Base-by-base conservation (phyloP, 2,888 invertebrate species). In the Alloplasta piceator region DNA sequence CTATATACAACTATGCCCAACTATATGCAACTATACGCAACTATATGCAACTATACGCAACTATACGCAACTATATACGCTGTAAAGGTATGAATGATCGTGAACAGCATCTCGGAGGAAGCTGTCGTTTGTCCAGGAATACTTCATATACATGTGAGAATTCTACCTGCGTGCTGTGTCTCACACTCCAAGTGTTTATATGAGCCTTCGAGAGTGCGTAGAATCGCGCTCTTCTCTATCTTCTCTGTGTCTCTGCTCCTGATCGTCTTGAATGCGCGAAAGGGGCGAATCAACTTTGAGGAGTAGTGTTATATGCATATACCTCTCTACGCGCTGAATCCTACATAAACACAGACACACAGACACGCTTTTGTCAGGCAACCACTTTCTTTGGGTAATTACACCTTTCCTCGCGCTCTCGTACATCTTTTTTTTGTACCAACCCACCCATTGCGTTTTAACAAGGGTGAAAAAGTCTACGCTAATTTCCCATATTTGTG, bases 361-460 rank as follows among this genome's bases (percentile, higher is more conserved):
- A 26, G 26, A 74, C 48, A 56, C 16, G 14, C 82, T 82, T 83
- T 83, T 84, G 85, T 82, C 82, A 84, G 84, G 87, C 41, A 66
- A 46, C 85, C 87, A 89, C 88, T 89, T 88, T 88, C 88, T 85
- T 88, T 87, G 86, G 88, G 87, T 91, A 89, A 91, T 91, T 91
- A 89, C 86, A 85, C 70, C 66, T 74, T 66, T 36, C 48, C 43
- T 41, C 12, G 2, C 26, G 41, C 1, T 36, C 5, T 50, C 72
- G 50, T 66, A 12, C 26, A 46, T 38, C 41, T 64, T 58, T 67
- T 55, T 56, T 46, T 85, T 80, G 78, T 83, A 81, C 78, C 78
- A 67, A 74, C 66, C 83, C 72, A 26, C 41, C 38, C 14, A 39
- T 39, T 41, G 55, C 50, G 16, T 41, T 52, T 10, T 43, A 10